phyloP scores from a whole-genome alignment of 2,113 vertebrate genomes.

The Xenus cinereus region DNA sequence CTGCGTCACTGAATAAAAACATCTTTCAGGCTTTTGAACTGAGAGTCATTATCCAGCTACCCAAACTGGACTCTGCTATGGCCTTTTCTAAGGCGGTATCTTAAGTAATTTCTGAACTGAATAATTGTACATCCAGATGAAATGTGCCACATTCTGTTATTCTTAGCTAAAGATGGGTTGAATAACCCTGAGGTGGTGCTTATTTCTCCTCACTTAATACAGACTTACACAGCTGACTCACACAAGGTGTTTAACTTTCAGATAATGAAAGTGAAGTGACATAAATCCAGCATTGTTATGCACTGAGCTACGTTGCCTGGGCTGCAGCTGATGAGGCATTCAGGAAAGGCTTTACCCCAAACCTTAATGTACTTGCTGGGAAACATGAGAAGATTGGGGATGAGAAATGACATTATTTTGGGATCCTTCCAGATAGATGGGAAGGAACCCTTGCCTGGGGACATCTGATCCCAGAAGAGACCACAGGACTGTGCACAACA shows the following conservation, averaged over 20 bases:
- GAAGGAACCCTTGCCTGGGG: not conserved
- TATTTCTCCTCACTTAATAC: not conserved
- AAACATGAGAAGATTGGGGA: not conserved
- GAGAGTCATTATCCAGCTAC: not conserved
- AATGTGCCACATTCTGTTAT: not conserved
- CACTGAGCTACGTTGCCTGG: accelerated
- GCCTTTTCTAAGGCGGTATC: not conserved
- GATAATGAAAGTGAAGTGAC: accelerated
- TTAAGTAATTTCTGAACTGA: not conserved
- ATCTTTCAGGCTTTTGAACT: not conserved
- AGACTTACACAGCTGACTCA: not conserved
- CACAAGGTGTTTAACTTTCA: not conserved
- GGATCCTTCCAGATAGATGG: not conserved
- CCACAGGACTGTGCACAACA: not conserved
- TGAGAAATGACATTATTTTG: not conserved
- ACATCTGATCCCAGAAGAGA: not conserved
- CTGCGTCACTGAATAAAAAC: not conserved
- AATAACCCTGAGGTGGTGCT: not conserved
- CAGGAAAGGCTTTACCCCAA: not conserved
- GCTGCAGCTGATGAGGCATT: not conserved
- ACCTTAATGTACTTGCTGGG: not conserved
- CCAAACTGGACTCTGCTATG: not conserved
- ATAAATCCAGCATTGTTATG: not conserved
- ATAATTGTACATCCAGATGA: not conserved
- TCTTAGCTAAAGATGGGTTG: not conserved